Percentiles rank a stretch among this genome's conserved stretches.
Evolutionary conservation across 2,113 vertebrate species (phyloP).

Genomic region (Trichechus manatus): DNA sequence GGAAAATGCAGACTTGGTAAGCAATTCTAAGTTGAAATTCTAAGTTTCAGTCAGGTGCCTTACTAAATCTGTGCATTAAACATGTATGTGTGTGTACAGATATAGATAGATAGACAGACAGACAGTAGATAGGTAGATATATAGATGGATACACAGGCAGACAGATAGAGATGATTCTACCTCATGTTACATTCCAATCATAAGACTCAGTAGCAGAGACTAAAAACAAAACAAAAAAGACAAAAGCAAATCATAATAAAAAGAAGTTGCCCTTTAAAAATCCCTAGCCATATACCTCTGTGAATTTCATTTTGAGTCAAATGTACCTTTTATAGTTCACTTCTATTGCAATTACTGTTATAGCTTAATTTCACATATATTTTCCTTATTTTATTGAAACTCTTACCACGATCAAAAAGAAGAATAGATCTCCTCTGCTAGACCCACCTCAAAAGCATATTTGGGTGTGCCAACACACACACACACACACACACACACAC

Average conservation of each 20-base stretch:
- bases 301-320: slow-evolving; percentile 47
- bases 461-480: background rate
- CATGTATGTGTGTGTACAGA: background rate
- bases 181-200: background rate
- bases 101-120: background rate
- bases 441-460: background rate
- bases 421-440: background rate
- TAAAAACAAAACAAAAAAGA: background rate
- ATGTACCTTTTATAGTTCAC: background rate
- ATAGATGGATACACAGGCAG: background rate
- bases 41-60: slow-evolving; percentile 7
- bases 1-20: slow-evolving; percentile 52
- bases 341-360: background rate
- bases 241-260: background rate
- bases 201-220: background rate
- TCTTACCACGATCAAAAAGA: background rate
- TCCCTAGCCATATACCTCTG: background rate
- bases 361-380: slow-evolving; percentile 4
- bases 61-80: background rate
- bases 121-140: background rate
- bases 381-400: slow-evolving; percentile 16
- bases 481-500: background rate
- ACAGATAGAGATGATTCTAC: background rate
- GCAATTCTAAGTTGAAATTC: slow-evolving; percentile 47
- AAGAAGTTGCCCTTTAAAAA: background rate